Conservation (phyloP, 2,797 vertebrate genomes). For the Alauda arvensis region DNA sequence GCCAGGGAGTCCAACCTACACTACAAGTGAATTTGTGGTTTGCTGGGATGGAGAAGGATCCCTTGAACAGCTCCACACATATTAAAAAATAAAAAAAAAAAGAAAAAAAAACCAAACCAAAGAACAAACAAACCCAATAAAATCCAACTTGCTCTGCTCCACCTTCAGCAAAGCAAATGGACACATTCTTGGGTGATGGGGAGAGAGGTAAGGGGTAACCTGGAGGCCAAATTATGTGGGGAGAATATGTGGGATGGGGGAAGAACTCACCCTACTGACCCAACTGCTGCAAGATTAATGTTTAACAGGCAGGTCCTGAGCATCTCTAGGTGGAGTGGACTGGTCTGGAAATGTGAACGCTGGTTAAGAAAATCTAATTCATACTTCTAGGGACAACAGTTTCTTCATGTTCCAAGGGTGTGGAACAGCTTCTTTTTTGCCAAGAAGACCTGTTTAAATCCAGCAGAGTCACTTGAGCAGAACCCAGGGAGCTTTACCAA, state of each 20-base stretch:
- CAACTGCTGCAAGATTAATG: conserved; percentile 4
- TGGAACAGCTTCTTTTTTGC: conserved; percentile 19
- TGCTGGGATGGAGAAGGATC: background rate
- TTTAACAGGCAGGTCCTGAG: conserved; percentile 48
- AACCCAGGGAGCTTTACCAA: conserved; percentile 53
- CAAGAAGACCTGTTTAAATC: conserved; percentile 21
- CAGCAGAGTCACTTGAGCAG: conserved; percentile 51
- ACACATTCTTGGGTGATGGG: background rate
- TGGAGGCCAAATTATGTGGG: background rate
- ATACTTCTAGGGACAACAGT: conserved; percentile 9
- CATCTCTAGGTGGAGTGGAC: conserved; percentile 25
- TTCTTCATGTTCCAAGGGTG: background rate
- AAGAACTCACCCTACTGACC: conserved; percentile 38
- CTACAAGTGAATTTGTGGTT: background rate
- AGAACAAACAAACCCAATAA: background rate
- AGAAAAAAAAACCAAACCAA: no score
- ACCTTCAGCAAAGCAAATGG: background rate
- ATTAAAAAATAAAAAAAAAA: no score
- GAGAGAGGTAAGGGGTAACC: background rate
- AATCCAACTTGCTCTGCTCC: background rate
- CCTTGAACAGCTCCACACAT: background rate
- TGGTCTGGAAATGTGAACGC: background rate
- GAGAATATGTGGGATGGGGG: background rate
- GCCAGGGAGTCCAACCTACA: background rate
- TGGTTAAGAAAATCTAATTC: conserved; percentile 49